Base-by-base conservation (phyloP, 2,797 vertebrate species). In the Coregonus ussuriensis region DNA sequence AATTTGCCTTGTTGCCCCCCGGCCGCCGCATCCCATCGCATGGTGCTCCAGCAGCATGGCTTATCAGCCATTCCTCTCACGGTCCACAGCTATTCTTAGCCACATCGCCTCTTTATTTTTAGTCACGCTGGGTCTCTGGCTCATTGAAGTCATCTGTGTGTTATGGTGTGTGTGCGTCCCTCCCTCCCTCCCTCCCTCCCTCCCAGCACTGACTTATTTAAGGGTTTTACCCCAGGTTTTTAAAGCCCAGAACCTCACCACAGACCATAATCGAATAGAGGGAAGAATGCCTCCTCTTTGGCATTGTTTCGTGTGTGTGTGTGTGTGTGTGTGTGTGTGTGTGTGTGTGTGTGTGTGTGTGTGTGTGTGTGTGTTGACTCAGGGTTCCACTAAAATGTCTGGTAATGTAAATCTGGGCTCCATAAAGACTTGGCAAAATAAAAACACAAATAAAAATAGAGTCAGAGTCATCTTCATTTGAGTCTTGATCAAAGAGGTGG, bases 51-150 rank as follows among this genome's bases (percentile, higher is more conserved):
- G 41, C 41, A 47, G 87, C 91, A 83, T 87, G 90, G 91, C 92
- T 94, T 93, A 93, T 94, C 91, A 91, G 85, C 90, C 88, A 90
- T 91, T 91, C 83, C 89, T 88, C 88, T 91, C 89, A 90, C 82
- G 84, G 89, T 71, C 71, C 81, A 86, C 41, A 84, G 92, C 91
- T 94, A 93, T 94, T 93, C 91, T 93, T 93, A 93, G 92, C 88
- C 82, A 83, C 87, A 88, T 88, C 88, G 83, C 83, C 85, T 84
- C 81, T 83, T 91, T 94, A 92, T 93, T 93, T 94, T 93, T 93
- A 94, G 93, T 91, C 86, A 91, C 79, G 86, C 89, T 89, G 84
- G 84, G 88, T 93, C 90, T 91, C 85, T 85, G 85, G 92, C 90
- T 92, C 92, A 90, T 91, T 94, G 89, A 90, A 91, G 89, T 47